These are phyloP conservation scores for Cromileptes altivelis DNA, from an alignment of 2,113 vertebrate genomes.

Conservation along the genomic window DNA sequence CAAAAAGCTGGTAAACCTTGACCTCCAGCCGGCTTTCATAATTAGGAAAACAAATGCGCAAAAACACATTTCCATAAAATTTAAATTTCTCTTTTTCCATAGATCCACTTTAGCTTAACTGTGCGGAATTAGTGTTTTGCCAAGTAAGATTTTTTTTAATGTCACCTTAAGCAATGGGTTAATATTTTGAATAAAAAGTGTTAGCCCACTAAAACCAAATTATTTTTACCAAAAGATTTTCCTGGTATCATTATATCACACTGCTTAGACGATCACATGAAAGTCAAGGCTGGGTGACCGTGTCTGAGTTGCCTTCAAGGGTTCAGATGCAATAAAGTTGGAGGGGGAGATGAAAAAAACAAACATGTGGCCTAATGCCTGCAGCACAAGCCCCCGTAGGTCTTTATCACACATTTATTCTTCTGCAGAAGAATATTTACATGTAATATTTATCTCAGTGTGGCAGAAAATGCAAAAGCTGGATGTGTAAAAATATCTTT, in stretches of 20 bases:
- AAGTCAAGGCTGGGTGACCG: constrained; percentile 13
- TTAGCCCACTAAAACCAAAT: not conserved
- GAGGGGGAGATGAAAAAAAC: not conserved
- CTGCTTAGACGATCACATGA: not conserved
- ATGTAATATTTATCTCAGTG: not conserved
- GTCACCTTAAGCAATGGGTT: not conserved
- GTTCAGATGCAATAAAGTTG: not conserved
- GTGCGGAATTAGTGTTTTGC: not conserved
- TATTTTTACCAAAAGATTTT: not conserved
- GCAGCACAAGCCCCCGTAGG: not conserved
- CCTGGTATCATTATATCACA: not conserved
- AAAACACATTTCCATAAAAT: not conserved
- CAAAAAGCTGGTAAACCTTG: constrained; percentile 20
- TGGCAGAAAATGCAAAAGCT: not conserved
- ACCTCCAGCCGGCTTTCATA: constrained; percentile 2
- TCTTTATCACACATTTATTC: too few species aligned
- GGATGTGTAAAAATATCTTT: not conserved
- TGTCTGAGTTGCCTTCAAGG: not conserved
- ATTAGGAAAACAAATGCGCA: not conserved
- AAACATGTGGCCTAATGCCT: not conserved
- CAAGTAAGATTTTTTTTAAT: not conserved
- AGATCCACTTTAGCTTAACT: not conserved
- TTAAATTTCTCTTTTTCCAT: not conserved
- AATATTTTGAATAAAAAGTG: not conserved
- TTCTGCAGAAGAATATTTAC: not conserved